These are phyloP conservation scores for Catostylus mosaicus DNA, from an alignment of 30 jellyfish, hydroid and myxozoan genomes.

Conservation along the genomic window DNA sequence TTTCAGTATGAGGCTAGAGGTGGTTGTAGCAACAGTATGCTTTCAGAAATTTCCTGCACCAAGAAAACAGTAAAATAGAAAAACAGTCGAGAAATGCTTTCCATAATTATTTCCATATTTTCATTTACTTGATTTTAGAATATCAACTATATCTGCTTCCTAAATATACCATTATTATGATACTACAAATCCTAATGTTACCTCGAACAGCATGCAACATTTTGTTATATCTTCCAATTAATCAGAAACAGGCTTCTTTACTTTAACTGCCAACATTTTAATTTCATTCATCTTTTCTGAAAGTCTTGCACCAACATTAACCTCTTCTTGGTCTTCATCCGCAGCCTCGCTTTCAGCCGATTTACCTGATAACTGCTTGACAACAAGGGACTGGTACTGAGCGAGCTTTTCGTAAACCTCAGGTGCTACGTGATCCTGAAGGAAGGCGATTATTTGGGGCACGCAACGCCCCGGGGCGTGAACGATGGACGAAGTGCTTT, in stretches of 20 bases:
- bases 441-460: slow-evolving; percentile 76
- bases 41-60: too few relatives aligned
- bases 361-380: slow-evolving; percentile 57
- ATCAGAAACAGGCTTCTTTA: slow-evolving; percentile 22
- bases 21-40: too few relatives aligned
- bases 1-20: too few relatives aligned
- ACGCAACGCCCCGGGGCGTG: slow-evolving; percentile 94
- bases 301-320: slow-evolving; percentile 38
- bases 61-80: too few relatives aligned
- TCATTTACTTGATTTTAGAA: too few relatives aligned
- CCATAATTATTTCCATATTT: too few relatives aligned
- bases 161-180: too few relatives aligned
- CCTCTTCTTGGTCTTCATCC: slow-evolving; percentile 42
- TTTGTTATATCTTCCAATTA: too few relatives aligned
- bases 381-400: slow-evolving; percentile 80
- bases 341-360: slow-evolving; percentile 22
- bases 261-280: slow-evolving; percentile 41
- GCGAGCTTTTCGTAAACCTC: slow-evolving; percentile 53
- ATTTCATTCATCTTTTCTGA: slow-evolving; percentile 67
- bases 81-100: too few relatives aligned
- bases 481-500: slow-evolving; percentile 54
- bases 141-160: too few relatives aligned
- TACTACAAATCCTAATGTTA: too few relatives aligned
- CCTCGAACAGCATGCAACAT: too few relatives aligned
- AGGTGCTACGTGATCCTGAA: slow-evolving; percentile 52